Conservation (phyloP, 2,113 vertebrate genomes). For the Piaya cayana region DNA sequence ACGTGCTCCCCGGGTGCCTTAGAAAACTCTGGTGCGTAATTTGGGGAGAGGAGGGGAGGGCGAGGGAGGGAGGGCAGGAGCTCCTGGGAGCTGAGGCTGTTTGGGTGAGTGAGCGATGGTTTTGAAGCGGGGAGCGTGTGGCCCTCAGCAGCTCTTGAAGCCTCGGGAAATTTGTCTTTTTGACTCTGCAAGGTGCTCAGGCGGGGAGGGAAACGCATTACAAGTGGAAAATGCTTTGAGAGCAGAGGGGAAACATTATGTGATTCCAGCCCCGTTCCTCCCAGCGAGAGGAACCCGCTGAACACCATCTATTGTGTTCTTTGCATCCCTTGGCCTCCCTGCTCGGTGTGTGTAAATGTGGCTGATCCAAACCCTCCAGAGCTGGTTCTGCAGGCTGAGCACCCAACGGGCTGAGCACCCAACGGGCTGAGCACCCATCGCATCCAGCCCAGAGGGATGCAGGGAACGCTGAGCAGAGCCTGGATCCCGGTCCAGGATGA, state of each 20-base stretch:
- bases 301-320: not conserved
- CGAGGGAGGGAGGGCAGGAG: not conserved
- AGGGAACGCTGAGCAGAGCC: fast-evolving
- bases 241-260: not conserved
- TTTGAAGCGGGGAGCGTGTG: not conserved
- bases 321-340: not conserved
- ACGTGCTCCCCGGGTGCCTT: fast-evolving
- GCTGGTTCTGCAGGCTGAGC: too few species aligned
- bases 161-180: constrained; percentile 43
- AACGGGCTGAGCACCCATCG: fast-evolving
- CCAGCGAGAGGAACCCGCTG: not conserved
- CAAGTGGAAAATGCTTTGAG: not conserved
- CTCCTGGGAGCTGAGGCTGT: not conserved
- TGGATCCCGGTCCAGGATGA: not conserved
- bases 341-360: not conserved
- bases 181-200: constrained; percentile 16
- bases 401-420: too few species aligned
- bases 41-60: not conserved
- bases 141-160: constrained; percentile 46
- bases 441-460: not conserved
- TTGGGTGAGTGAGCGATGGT: not conserved
- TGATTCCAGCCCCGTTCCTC: not conserved
- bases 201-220: not conserved
- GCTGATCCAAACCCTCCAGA: not conserved
- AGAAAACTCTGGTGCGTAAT: fast-evolving